These are phyloP conservation scores for Melanotaenia boesemani DNA, from an alignment of 2,797 vertebrate species.

Conservation along the genomic window DNA sequence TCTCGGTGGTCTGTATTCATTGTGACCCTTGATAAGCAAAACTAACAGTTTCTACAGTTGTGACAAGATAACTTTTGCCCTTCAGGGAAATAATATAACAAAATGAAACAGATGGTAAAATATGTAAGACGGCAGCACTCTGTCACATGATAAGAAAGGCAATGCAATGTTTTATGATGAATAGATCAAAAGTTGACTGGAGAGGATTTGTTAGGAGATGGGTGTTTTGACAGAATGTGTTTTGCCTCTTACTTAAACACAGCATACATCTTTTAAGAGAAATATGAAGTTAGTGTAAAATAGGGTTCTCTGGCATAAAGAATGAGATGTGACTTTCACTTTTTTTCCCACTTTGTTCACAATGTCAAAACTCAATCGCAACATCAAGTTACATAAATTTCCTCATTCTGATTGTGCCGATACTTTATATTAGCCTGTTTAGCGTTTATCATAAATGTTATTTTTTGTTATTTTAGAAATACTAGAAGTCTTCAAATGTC, in stretches of 20 bases:
- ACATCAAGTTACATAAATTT: too few species aligned
- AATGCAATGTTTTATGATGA: conserved; percentile 16
- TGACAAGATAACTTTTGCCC: conserved; percentile 45
- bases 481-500: background rate
- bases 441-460: too few species aligned
- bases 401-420: too few species aligned
- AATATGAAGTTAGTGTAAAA: background rate
- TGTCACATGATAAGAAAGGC: conserved; percentile 18
- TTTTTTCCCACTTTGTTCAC: background rate
- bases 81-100: conserved; percentile 48
- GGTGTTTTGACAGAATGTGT: conserved; percentile 16
- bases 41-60: conserved; percentile 35
- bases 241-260: conserved; percentile 13
- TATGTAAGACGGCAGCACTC: conserved; percentile 30
- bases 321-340: conserved; percentile 2
- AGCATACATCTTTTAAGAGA: conserved; percentile 22
- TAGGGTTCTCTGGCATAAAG: background rate
- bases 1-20: conserved; percentile 33
- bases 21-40: conserved; percentile 50
- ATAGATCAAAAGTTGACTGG: conserved; percentile 16
- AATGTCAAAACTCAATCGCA: too few species aligned
- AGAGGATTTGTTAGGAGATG: background rate
- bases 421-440: too few species aligned
- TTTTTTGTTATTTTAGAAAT: too few species aligned
- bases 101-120: conserved; percentile 49